Evolutionary conservation across 2,888 invertebrate genomes (phyloP).

Genomic region (Drosophila putrida): DNA sequence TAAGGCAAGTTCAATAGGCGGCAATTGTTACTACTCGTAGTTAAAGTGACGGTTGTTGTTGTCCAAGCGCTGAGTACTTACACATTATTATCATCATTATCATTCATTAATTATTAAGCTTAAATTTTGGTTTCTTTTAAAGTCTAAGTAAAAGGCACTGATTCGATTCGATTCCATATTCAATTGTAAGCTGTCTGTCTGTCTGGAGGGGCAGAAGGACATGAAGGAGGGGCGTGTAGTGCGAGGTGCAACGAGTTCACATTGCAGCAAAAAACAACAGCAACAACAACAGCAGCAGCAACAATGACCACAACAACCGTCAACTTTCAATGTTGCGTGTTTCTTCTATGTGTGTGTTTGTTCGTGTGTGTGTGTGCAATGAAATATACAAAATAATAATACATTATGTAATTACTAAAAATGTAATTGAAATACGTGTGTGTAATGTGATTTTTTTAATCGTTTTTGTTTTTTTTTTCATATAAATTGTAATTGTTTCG

Average conservation of each 20-base stretch:
- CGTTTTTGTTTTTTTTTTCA: conserved; percentile 22
- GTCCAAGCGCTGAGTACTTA: conserved; percentile 38
- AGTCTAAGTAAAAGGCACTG: conserved; percentile 78
- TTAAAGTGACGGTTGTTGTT: conserved; percentile 60
- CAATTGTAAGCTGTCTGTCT: conserved; percentile 26
- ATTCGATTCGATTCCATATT: conserved; percentile 56
- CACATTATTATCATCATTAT: conserved; percentile 20
- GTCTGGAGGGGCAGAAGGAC: conserved; percentile 11
- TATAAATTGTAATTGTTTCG: conserved; percentile 46
- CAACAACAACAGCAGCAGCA: conserved; percentile 44
- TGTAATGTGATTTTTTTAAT: conserved; percentile 21
- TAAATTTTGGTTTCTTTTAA: conserved; percentile 55
- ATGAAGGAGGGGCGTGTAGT: conserved; percentile 24
- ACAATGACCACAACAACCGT: conserved; percentile 61
- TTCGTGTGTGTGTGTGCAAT: conserved; percentile 48
- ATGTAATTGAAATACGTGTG: conserved; percentile 72
- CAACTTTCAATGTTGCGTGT: conserved; percentile 51
- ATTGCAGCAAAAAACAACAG: conserved; percentile 41
- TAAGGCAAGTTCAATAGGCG: conserved; percentile 73
- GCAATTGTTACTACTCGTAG: conserved; percentile 50
- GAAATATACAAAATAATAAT: conserved; percentile 73
- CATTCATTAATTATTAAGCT: conserved; percentile 38
- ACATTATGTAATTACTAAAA: conserved; percentile 77
- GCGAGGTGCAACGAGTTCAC: conserved; percentile 77
- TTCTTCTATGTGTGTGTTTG: conserved; percentile 32